Percentiles rank a stretch among this genome's conserved stretches.
Evolutionary conservation across 2,888 invertebrate species (phyloP).

Genomic region (Limnephilus marmoratus): DNA sequence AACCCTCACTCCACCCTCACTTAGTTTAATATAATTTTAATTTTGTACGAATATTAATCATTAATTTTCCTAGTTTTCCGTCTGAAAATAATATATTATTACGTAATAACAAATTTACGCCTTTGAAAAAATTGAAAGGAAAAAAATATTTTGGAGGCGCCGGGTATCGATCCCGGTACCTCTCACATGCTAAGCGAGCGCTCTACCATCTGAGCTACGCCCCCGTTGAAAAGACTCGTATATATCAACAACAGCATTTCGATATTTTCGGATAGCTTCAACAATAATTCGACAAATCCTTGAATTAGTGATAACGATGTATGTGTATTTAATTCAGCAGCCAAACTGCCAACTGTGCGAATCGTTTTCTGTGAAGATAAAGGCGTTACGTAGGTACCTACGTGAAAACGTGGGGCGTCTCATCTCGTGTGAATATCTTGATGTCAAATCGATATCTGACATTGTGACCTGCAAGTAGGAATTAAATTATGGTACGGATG

Average conservation of each 20-base stretch:
- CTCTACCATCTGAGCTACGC: slow-evolving; percentile 79
- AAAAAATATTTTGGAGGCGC: slow-evolving; percentile 72
- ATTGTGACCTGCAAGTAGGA: slow-evolving; percentile 54
- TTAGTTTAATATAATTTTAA: too few relatives aligned
- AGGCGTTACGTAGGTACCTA: too few relatives aligned
- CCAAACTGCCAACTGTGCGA: background rate
- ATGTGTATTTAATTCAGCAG: background rate
- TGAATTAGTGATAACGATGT: background rate
- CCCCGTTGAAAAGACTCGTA: slow-evolving; percentile 68
- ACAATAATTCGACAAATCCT: background rate
- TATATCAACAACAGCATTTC: background rate
- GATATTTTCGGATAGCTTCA: background rate
- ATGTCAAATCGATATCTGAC: slow-evolving; percentile 61
- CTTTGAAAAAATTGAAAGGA: too few relatives aligned
- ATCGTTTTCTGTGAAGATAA: too few relatives aligned
- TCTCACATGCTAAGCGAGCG: slow-evolving; percentile 79
- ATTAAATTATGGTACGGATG: slow-evolving; percentile 37
- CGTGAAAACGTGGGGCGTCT: background rate
- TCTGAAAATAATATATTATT: too few relatives aligned
- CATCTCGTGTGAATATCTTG: background rate
- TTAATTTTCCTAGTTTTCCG: too few relatives aligned
- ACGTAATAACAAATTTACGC: too few relatives aligned
- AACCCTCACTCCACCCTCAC: too few relatives aligned
- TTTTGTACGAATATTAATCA: too few relatives aligned
- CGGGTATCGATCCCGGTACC: slow-evolving; percentile 78